Evolutionary conservation across 1,140 invertebrate genomes (phyloP), one percentile per base, ranked within the genome.

Genomic region (Drosophila cardini): DNA sequence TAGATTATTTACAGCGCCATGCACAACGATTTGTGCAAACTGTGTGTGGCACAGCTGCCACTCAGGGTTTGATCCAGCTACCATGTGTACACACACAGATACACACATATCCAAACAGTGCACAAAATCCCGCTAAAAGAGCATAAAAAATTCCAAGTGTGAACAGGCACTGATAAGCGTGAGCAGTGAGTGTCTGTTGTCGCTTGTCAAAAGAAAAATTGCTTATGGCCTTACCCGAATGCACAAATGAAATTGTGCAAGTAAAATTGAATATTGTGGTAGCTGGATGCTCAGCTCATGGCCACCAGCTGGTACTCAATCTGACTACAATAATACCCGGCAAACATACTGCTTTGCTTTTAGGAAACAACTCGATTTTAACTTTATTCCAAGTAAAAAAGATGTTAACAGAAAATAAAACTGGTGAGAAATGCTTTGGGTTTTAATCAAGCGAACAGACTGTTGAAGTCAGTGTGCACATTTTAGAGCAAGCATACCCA

Each of bases 1-100:
- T 77, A 81, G 83, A 87, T 87, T 87, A 87, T 89, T 83, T 89
- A 83, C 83, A 83, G 84, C 72, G 72, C 48, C 69, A 72, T 87
- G 83, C 83, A 77, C 83, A 82, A 56, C 82, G 77, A 78, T 85
- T 81, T 86, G 75, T 62, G 75, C 69, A 76, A 68, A 78, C 67
- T 80, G 64, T 60, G 64, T 60, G 43, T 15, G 26, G 53, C 53
- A 43, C 62, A 72, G 69, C 62, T 72, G 69, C 62, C 52, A 55
- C 40, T 50, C 38, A 53, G 26, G 36, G 53, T 50, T 16, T 63
- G 58, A 70, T 55, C 46, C 21, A 48, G 7, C 32, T 36, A 13
- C 30, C 30, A 46, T 40, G n/a, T n/a, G 21, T 48, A 43, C 38
- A 48, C 10, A 34, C 9, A 32, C 11, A 50, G n/a, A 11, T 38